phyloP scores from a whole-genome alignment of 2,797 vertebrate genomes.

The Anniella stebbinsi region DNA sequence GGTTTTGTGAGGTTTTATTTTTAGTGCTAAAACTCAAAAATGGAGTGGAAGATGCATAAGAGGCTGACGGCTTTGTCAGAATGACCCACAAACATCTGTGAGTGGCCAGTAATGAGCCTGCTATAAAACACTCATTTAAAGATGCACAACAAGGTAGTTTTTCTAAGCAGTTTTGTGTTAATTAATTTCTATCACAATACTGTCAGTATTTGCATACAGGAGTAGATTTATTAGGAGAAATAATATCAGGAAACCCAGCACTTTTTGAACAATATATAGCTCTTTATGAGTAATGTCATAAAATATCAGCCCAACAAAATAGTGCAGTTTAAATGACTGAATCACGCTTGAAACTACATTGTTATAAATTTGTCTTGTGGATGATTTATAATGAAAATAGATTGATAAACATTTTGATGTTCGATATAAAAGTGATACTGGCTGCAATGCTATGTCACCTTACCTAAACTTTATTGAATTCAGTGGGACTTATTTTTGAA shows the following conservation, averaged over 20 bases:
- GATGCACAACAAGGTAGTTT: conserved; percentile 47
- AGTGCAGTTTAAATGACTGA: conserved; percentile 10
- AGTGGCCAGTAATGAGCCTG: no score
- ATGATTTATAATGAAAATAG: background rate
- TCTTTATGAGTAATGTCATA: conserved; percentile 18
- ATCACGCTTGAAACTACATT: background rate
- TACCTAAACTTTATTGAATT: background rate
- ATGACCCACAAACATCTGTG: no score
- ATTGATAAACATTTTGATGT: conserved; percentile 15
- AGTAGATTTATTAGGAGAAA: conserved; percentile 26
- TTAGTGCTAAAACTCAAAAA: no score
- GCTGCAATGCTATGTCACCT: background rate
- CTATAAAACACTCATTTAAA: no score
- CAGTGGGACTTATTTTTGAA: background rate
- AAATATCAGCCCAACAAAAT: conserved; percentile 17
- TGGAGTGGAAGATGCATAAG: no score
- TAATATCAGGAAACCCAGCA: background rate
- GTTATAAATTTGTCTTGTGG: conserved; percentile 29
- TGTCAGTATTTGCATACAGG: conserved; percentile 7
- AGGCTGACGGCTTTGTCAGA: no score
- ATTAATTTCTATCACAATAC: conserved; percentile 16
- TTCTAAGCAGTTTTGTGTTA: conserved; percentile 54
- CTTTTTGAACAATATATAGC: conserved; percentile 1
- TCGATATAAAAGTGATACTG: background rate
- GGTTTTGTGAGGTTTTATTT: no score